A percentile compares a stretch with the other conserved stretches of the same genome.
Conservation (phyloP, 2,888 invertebrate species). For the Branchellion lobata region DNA sequence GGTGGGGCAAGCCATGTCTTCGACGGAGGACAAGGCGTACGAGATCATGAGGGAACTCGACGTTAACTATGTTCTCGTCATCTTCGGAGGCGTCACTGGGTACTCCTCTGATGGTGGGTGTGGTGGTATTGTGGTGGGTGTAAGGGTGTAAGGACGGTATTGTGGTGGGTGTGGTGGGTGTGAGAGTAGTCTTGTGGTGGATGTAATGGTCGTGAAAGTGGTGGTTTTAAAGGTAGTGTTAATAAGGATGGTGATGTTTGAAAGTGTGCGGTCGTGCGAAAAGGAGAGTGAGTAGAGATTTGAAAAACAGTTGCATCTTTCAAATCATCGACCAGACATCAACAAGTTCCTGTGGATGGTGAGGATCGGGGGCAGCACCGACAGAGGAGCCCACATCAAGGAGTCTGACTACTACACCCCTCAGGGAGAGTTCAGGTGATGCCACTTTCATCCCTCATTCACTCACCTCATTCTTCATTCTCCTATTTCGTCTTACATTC, state of each 20-base stretch:
- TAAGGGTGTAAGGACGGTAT: too few species aligned
- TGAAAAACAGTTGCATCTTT: too few species aligned
- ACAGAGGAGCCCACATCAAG: conserved; percentile 88
- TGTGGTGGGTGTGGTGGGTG: conserved; percentile 67
- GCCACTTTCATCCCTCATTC: not conserved
- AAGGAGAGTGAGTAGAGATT: too few species aligned
- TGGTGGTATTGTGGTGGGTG: not conserved
- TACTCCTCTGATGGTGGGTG: conserved; percentile 89
- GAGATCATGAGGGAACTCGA: conserved; percentile 96
- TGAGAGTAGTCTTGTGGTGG: not conserved
- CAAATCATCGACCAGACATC: too few species aligned
- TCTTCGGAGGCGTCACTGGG: conserved; percentile 96
- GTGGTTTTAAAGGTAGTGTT: too few species aligned
- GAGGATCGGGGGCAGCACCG: conserved; percentile 89
- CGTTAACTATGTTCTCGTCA: conserved; percentile 94
- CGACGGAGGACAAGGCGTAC: conserved; percentile 91
- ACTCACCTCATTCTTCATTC: too few species aligned
- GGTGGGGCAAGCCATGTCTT: conserved; percentile 98
- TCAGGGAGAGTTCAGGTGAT: conserved; percentile 78
- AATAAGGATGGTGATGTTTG: too few species aligned
- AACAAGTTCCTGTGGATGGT: conserved; percentile 99
- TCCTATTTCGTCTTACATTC: too few species aligned
- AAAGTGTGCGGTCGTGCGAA: too few species aligned
- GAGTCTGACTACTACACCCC: conserved; percentile 95
- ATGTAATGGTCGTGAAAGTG: not conserved